These are phyloP conservation scores for Percina caprodes DNA, from an alignment of 2,113 vertebrate genomes.

Conservation along the genomic window DNA sequence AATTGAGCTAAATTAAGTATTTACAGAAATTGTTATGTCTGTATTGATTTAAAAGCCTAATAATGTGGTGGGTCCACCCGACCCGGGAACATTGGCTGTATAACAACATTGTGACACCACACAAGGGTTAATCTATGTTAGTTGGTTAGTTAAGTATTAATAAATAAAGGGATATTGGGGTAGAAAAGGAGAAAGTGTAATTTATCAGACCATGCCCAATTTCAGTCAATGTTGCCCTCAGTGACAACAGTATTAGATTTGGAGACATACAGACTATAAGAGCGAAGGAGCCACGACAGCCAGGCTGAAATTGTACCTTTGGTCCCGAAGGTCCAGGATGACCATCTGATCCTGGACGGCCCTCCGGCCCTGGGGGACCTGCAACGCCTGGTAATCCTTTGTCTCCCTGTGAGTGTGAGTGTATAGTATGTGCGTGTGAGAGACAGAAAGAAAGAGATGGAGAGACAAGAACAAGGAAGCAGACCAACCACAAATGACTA, in stretches of 20 bases:
- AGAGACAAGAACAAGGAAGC: neutral
- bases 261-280: neutral
- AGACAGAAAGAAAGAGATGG: neutral
- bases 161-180: neutral
- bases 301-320: slow-evolving; percentile 55
- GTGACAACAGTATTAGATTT: neutral
- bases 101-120: too few species aligned
- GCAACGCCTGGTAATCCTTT: slow-evolving; percentile 56
- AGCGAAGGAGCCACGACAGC: neutral
- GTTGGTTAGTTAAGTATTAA: too few species aligned
- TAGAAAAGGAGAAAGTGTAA: neutral
- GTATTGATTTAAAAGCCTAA: too few species aligned
- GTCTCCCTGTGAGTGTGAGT: slow-evolving; percentile 63
- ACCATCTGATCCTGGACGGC: slow-evolving; percentile 59
- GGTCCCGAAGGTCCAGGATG: slow-evolving; percentile 55
- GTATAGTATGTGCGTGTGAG: neutral
- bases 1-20: too few species aligned
- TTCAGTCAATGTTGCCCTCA: neutral
- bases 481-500: neutral
- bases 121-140: too few species aligned
- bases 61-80: too few species aligned
- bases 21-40: too few species aligned
- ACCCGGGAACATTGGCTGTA: too few species aligned
- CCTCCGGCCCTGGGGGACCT: slow-evolving; percentile 52
- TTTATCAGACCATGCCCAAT: slow-evolving; percentile 3